Base-by-base conservation (phyloP, 2,888 invertebrate genomes). In the Anaspis maculata region DNA sequence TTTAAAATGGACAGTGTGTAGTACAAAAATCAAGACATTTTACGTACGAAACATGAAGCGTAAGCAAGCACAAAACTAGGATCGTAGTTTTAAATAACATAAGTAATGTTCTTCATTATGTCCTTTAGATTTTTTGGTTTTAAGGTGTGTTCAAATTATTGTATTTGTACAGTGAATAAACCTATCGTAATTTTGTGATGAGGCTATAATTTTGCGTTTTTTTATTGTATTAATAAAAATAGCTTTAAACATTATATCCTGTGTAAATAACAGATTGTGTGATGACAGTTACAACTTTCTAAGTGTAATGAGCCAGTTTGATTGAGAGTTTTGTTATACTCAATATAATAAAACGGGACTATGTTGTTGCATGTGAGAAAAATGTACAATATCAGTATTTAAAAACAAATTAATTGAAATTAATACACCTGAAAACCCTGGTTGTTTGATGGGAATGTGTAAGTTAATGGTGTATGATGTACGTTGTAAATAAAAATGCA, bases 241-340 rank as follows among this genome's bases (percentile, higher is more conserved):
- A 56, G 56, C 58, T 56, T 57, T 54, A 58, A 56, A 46, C 45
- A 37, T 42, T 44, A 42, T 41, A 42, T 46, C 44, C 44, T 37
- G 41, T 37, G 54, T 58, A 56, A 38, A 56, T 55, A 55, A 40
- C 33, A 44, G 44, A 45, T 43, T 44, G 54, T 51, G 49, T 51
- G 54, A 51, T 51, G 43, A 38, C 27, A 25, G 30, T 39, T 33
- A 34, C n/a, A 34, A 30, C 25, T 30, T 38, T 32, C 14, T 12
- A 34, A 30, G 27, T 33, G 38, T 33, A 16, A 22, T 28, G 34
- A 30, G 30, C 16, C 26, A 16, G 6, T n/a, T n/a, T n/a, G n/a
- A n/a, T n/a, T n/a, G n/a, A n/a, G n/a, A n/a, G n/a, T n/a, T n/a
- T n/a, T n/a, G n/a, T n/a, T n/a, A n/a, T n/a, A n/a, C n/a, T n/a